phyloP scores from a whole-genome alignment of 2,888 invertebrate species.

The Sthenelais limicola region DNA sequence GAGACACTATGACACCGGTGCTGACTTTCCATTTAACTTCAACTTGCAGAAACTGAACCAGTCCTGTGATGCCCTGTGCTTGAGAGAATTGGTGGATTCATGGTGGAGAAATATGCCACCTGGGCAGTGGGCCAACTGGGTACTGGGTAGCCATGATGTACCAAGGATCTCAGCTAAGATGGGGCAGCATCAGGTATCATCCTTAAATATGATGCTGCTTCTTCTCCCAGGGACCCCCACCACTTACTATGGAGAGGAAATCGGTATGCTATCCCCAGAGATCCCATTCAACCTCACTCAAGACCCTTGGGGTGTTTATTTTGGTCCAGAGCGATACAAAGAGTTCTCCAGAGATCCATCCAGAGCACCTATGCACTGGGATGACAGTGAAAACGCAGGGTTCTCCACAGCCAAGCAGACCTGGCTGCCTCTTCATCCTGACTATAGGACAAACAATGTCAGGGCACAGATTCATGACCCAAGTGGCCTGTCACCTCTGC shows the following conservation, averaged over 20 bases:
- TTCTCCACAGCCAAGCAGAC: constrained; percentile 55
- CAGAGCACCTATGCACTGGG: constrained; percentile 71
- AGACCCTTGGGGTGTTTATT: constrained; percentile 58
- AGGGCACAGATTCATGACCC: constrained; percentile 38
- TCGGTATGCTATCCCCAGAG: constrained; percentile 80
- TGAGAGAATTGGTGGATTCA: constrained; percentile 49
- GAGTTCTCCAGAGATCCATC: constrained; percentile 61
- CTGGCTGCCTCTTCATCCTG: constrained; percentile 61
- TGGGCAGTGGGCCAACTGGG: constrained; percentile 61
- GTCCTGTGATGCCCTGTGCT: constrained; percentile 53
- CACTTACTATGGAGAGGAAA: constrained; percentile 91
- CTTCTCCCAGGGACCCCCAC: constrained; percentile 88
- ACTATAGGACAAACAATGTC: constrained; percentile 56
- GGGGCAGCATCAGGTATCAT: constrained; percentile 78
- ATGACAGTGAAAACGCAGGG: constrained; percentile 57
- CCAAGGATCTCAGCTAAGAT: constrained; percentile 74
- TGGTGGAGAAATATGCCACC: constrained; percentile 48
- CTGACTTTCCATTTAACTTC: constrained; percentile 52
- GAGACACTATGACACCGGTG: constrained; percentile 57
- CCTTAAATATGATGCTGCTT: constrained; percentile 85
- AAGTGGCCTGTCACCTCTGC: constrained; percentile 26
- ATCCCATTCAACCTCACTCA: constrained; percentile 58
- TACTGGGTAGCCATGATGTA: constrained; percentile 65
- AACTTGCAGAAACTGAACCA: constrained; percentile 44
- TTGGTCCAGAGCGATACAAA: constrained; percentile 52